Conservation (phyloP, 2,888 invertebrate genomes). For the Apotomis turbidana region DNA sequence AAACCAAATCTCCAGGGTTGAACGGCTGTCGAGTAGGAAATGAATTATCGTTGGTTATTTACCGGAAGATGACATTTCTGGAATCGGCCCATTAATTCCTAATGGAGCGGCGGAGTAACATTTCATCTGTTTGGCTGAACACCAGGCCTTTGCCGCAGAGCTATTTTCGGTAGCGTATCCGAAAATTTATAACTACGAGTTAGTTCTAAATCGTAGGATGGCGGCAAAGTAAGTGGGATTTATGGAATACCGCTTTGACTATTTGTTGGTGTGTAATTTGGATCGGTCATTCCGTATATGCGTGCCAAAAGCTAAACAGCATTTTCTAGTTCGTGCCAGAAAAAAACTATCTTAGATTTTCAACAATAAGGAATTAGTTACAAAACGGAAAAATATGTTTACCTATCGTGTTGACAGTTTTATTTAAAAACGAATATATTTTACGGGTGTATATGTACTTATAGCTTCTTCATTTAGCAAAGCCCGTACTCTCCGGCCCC, state of each 20-base stretch:
- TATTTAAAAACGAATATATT: conserved; percentile 11
- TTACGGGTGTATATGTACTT: not conserved
- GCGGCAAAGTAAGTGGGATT: conserved; percentile 75
- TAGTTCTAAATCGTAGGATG: conserved; percentile 80
- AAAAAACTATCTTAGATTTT: not conserved
- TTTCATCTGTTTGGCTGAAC: conserved; percentile 81
- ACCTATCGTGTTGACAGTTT: too few relatives aligned
- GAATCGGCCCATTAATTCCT: conserved; percentile 82
- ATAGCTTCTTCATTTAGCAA: conserved; percentile 25
- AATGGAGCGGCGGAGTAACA: conserved; percentile 78
- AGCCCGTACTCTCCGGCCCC: conserved; percentile 32
- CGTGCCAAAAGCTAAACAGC: conserved; percentile 25
- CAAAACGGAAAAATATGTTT: not conserved
- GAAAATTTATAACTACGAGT: conserved; percentile 79
- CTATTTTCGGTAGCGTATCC: conserved; percentile 78
- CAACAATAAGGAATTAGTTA: not conserved
- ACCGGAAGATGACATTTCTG: conserved; percentile 81
- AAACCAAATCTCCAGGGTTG: conserved; percentile 42
- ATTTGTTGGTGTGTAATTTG: conserved; percentile 61
- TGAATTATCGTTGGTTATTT: conserved; percentile 75
- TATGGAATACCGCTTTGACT: conserved; percentile 68
- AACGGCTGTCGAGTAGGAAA: conserved; percentile 56
- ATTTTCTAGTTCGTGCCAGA: not conserved
- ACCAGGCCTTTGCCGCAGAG: conserved; percentile 73
- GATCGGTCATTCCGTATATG: conserved; percentile 47